phyloP scores from a whole-genome alignment of 2,113 vertebrate genomes.

The Cavia porcellus region DNA sequence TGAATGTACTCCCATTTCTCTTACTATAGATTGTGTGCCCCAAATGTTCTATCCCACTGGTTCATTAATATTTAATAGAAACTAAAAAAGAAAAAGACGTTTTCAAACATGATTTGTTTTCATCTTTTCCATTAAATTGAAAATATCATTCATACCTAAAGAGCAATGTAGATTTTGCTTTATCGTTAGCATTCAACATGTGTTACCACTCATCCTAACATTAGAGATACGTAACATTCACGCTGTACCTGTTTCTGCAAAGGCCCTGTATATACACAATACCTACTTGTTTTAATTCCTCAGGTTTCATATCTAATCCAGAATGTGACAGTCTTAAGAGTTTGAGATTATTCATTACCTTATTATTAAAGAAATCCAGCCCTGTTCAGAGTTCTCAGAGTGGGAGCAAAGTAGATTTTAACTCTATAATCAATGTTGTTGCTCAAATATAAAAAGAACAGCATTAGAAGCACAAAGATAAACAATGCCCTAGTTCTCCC shows the following conservation, averaged over 20 bases:
- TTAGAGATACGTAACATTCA: background rate
- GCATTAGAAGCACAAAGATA: background rate
- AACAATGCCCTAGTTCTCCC: background rate
- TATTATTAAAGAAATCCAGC: background rate
- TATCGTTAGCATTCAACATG: background rate
- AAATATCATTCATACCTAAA: constrained; percentile 2
- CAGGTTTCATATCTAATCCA: background rate
- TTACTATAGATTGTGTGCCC: background rate
- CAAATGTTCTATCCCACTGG: background rate
- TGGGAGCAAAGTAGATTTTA: background rate
- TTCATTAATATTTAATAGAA: background rate
- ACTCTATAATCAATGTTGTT: background rate
- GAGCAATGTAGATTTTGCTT: constrained; percentile 21
- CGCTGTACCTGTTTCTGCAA: background rate
- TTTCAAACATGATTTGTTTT: background rate
- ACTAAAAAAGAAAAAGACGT: background rate
- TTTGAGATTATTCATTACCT: constrained; percentile 14
- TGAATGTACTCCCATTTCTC: background rate
- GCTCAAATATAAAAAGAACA: background rate
- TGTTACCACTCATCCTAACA: background rate
- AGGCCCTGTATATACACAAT: accelerated
- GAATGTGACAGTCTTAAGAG: background rate
- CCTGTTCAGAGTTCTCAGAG: background rate
- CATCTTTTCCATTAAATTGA: background rate
- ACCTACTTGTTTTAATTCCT: background rate